Conservation (phyloP, 1,140 invertebrate genomes). For the Trinorchestia longiramus region DNA sequence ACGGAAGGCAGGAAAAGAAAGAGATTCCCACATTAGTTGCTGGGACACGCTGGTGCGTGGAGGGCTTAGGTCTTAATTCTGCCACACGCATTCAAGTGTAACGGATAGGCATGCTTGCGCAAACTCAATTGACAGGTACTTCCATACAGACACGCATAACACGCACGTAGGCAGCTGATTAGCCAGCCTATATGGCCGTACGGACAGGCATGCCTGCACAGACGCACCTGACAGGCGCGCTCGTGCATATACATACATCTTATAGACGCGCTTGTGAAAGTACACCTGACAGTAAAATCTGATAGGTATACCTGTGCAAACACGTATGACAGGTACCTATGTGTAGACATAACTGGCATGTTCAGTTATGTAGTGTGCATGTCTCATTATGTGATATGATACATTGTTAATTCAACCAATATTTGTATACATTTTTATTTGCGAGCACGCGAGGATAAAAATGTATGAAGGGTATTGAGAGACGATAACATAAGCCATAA, state of each 20-base stretch:
- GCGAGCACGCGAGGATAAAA: too few species aligned
- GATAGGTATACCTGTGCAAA: background rate
- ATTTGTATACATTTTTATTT: too few species aligned
- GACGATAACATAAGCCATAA: background rate
- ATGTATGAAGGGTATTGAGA: background rate
- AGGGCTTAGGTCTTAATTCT: background rate
- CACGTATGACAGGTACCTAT: background rate
- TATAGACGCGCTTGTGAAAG: too few species aligned
- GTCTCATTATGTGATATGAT: too few species aligned
- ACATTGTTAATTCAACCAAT: too few species aligned
- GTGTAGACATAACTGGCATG: background rate
- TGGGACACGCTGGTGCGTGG: too few species aligned
- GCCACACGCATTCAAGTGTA: background rate
- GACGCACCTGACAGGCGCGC: background rate
- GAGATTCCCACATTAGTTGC: background rate
- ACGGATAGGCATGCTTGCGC: background rate
- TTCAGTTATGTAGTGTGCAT: background rate
- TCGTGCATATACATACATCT: background rate
- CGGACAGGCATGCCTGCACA: background rate
- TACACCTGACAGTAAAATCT: background rate
- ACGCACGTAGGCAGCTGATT: too few species aligned
- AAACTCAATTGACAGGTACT: background rate
- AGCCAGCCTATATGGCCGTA: background rate
- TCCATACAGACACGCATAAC: too few species aligned
- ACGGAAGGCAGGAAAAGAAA: background rate